Conservation (phyloP, 2,113 vertebrate species). For the Dicerorhinus sumatrensis region DNA sequence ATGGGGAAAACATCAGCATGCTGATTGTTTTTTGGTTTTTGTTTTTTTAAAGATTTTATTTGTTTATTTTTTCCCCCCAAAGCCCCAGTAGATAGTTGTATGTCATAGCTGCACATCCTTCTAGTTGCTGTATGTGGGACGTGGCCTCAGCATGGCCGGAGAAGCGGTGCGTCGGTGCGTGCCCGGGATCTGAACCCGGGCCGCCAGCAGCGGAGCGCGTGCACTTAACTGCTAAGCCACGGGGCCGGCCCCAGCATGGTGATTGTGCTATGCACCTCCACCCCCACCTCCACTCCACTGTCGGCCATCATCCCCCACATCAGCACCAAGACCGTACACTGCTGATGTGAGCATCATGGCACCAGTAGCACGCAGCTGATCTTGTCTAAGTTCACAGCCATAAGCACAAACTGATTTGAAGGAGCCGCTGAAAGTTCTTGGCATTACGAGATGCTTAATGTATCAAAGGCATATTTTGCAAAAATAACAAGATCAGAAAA, state of each 20-base stretch:
- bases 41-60: too few relatives aligned
- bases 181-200: too few relatives aligned
- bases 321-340: constrained; percentile 90
- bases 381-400: constrained; percentile 93
- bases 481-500: constrained; percentile 91
- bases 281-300: constrained; percentile 76
- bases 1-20: constrained; percentile 92
- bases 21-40: too few relatives aligned
- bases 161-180: too few relatives aligned
- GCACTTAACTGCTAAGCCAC: too few relatives aligned
- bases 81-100: too few relatives aligned
- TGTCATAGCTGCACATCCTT: too few relatives aligned
- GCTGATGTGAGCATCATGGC: constrained; percentile 89
- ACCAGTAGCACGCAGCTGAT: constrained; percentile 90
- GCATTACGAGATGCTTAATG: constrained; percentile 91
- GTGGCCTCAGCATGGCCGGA: too few relatives aligned
- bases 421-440: constrained; percentile 86
- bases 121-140: too few relatives aligned
- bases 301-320: constrained; percentile 91
- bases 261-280: constrained; percentile 86
- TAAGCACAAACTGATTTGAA: constrained; percentile 89
- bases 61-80: too few relatives aligned
- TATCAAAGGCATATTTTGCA: constrained; percentile 90
- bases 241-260: too few relatives aligned
- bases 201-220: too few relatives aligned